Evolutionary conservation across 2,888 invertebrate genomes (phyloP).

Genomic region (Amphipyra berbera): DNA sequence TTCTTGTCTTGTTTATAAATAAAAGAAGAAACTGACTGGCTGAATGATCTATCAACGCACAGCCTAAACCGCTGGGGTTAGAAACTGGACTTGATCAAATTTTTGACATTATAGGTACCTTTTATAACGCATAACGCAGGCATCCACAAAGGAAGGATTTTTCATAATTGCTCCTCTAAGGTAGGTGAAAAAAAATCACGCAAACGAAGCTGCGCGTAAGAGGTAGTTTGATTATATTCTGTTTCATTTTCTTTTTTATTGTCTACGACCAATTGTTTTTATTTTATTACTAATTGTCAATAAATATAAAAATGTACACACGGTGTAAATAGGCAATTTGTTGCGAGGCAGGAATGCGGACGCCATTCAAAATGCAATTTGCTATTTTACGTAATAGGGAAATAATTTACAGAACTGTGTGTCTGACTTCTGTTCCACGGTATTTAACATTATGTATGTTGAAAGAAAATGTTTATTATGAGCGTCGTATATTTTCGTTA

Average conservation of each 20-base stretch:
- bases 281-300: constrained; percentile 7
- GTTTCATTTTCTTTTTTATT: constrained; percentile 6
- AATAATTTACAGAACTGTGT: constrained; percentile 23
- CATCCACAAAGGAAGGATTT: too few species aligned
- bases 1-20: too few species aligned
- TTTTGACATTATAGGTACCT: too few species aligned
- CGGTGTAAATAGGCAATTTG: constrained; percentile 12
- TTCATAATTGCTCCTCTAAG: too few species aligned
- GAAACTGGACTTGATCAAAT: too few species aligned
- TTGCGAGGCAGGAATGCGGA: constrained; percentile 37
- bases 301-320: constrained; percentile 9
- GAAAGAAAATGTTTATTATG: constrained; percentile 8
- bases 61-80: too few species aligned
- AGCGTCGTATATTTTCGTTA: not conserved
- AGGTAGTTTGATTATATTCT: too few species aligned
- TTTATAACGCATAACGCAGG: too few species aligned
- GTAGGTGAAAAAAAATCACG: too few species aligned
- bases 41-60: too few species aligned
- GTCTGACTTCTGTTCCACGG: constrained; percentile 1
- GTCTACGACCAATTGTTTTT: constrained; percentile 4
- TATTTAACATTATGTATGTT: not conserved
- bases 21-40: too few species aligned
- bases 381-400: constrained; percentile 32
- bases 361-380: constrained; percentile 21
- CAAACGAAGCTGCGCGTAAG: too few species aligned